Conservation (phyloP, 2,113 vertebrate genomes). For the Smithornis capensis region DNA sequence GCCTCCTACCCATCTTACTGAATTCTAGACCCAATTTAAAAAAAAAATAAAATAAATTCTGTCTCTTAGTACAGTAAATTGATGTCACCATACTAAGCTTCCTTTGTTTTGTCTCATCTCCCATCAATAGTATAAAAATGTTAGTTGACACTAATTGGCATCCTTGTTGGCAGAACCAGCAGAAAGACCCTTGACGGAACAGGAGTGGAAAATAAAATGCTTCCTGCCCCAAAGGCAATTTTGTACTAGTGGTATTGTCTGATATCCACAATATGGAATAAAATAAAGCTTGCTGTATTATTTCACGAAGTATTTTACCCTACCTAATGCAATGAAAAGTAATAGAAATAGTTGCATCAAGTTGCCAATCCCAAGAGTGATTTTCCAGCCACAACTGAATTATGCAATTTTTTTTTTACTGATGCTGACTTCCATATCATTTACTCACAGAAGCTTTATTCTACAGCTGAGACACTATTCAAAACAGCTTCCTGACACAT, state of each 20-base stretch:
- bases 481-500: slow-evolving; percentile 36
- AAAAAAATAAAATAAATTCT: background rate
- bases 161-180: slow-evolving; percentile 7
- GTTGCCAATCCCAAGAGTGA: background rate
- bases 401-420: background rate
- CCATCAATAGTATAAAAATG: background rate
- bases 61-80: background rate
- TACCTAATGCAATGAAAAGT: background rate
- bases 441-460: background rate
- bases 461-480: slow-evolving; percentile 4
- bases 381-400: background rate
- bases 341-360: background rate
- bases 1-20: background rate
- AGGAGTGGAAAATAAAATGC: background rate
- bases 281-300: background rate
- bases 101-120: background rate
- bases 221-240: background rate
- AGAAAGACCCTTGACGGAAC: background rate
- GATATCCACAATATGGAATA: background rate
- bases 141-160: slow-evolving; percentile 30
- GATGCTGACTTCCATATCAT: background rate
- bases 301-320: background rate
- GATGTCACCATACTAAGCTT: background rate
- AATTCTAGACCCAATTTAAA: background rate
- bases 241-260: background rate